These are phyloP conservation scores for Anoncus sp. DNA, from an alignment of 2,888 invertebrate genomes.

Conservation along the genomic window DNA sequence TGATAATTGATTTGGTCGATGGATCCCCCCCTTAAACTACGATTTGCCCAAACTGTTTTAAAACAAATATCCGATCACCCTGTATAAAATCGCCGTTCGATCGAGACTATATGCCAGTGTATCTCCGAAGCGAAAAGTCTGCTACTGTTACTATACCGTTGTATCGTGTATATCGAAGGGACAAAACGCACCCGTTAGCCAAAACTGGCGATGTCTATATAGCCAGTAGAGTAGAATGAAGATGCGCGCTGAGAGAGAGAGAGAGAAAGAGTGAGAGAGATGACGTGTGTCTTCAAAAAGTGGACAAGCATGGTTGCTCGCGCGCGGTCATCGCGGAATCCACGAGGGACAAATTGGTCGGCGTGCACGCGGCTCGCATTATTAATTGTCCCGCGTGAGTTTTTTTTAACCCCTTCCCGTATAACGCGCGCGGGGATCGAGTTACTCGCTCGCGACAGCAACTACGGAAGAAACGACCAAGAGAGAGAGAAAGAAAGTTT, in stretches of 20 bases:
- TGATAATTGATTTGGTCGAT: no score
- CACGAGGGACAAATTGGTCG: conserved; percentile 80
- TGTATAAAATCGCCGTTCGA: not conserved
- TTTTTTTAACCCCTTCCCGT: conserved; percentile 48
- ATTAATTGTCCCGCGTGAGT: conserved; percentile 79
- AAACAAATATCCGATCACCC: not conserved
- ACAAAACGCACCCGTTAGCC: conserved; percentile 39
- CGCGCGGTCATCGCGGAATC: conserved; percentile 74
- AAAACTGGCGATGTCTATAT: conserved; percentile 26
- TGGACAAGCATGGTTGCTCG: conserved; percentile 57
- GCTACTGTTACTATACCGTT: conserved; percentile 8
- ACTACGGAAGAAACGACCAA: conserved; percentile 51
- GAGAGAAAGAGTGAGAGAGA: conserved; percentile 37
- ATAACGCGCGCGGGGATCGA: conserved; percentile 56
- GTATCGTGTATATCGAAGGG: conserved; percentile 23
- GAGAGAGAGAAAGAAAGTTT: conserved; percentile 32
- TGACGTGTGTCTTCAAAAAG: conserved; percentile 66
- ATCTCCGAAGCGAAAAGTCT: not conserved
- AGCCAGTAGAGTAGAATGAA: conserved; percentile 10
- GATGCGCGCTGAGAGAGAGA: conserved; percentile 24
- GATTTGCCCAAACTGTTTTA: no score
- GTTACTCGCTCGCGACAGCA: conserved; percentile 68
- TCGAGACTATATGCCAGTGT: not conserved
- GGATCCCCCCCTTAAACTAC: no score
- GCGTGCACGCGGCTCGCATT: conserved; percentile 77